These are phyloP conservation scores for Cynocephalus volans DNA, from an alignment of 2,113 vertebrate genomes.

Conservation along the genomic window DNA sequence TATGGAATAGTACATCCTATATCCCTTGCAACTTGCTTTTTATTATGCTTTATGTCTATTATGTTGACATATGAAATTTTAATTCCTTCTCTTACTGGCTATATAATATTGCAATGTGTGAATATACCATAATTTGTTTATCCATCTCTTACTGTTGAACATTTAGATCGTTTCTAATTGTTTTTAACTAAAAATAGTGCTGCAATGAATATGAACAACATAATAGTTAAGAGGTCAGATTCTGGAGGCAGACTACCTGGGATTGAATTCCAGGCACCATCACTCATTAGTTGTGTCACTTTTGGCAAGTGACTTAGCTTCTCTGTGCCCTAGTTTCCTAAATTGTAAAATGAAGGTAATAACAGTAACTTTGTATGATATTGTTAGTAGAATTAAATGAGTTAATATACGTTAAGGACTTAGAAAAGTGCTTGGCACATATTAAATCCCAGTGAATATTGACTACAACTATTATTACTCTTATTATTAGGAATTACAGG, in stretches of 20 bases:
- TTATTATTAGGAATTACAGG: neutral
- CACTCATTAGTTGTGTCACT: neutral
- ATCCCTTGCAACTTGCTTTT: conserved; percentile 14
- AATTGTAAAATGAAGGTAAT: conserved; percentile 9
- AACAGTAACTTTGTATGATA: neutral
- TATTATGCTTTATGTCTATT: neutral
- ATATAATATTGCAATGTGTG: neutral
- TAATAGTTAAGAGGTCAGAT: neutral
- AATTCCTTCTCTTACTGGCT: neutral
- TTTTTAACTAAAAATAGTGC: neutral
- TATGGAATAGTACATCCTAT: neutral
- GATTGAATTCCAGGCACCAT: neutral
- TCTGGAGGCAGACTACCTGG: neutral
- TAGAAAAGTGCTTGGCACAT: neutral
- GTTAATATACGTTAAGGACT: neutral
- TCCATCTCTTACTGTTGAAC: neutral
- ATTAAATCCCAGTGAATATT: neutral
- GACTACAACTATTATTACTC: neutral
- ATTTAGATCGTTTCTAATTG: neutral
- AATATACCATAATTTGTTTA: neutral
- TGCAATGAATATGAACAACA: neutral
- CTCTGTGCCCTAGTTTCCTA: neutral
- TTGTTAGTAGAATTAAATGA: neutral
- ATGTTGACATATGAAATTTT: neutral
- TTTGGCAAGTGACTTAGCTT: neutral